These are phyloP conservation scores for Chelonoidis abingdonii DNA, from an alignment of 2,113 vertebrate species.

Conservation along the genomic window DNA sequence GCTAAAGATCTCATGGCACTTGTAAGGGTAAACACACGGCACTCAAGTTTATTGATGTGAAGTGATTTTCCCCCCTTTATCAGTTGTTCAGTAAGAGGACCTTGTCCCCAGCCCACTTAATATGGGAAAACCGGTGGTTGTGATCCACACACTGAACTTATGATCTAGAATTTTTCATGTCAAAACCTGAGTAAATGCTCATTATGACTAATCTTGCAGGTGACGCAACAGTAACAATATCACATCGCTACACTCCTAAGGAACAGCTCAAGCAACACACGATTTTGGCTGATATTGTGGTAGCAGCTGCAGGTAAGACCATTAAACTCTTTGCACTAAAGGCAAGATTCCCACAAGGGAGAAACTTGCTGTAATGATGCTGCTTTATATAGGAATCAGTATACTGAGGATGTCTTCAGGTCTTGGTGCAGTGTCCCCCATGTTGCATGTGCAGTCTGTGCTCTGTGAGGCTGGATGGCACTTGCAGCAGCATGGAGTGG, in stretches of 20 bases:
- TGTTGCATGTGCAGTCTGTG: background rate
- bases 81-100: background rate
- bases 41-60: background rate
- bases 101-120: background rate
- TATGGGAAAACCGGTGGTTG: background rate
- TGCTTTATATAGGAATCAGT: background rate
- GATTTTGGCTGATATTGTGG: slow-evolving; percentile 90
- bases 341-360: background rate
- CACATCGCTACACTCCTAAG: slow-evolving; percentile 96
- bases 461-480: background rate
- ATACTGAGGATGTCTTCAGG: background rate
- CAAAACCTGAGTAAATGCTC: background rate
- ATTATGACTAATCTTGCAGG: slow-evolving; percentile 67
- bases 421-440: background rate
- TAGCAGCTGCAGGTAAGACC: slow-evolving; percentile 92
- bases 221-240: slow-evolving; percentile 97
- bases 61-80: background rate
- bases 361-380: background rate
- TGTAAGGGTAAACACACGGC: background rate
- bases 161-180: fast-evolving
- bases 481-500: background rate
- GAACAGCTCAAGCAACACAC: slow-evolving; percentile 95
- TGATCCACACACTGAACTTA: background rate
- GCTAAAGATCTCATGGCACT: background rate
- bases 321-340: background rate